Conservation (phyloP, 2,113 vertebrate species). For the Casuarius casuarius region DNA sequence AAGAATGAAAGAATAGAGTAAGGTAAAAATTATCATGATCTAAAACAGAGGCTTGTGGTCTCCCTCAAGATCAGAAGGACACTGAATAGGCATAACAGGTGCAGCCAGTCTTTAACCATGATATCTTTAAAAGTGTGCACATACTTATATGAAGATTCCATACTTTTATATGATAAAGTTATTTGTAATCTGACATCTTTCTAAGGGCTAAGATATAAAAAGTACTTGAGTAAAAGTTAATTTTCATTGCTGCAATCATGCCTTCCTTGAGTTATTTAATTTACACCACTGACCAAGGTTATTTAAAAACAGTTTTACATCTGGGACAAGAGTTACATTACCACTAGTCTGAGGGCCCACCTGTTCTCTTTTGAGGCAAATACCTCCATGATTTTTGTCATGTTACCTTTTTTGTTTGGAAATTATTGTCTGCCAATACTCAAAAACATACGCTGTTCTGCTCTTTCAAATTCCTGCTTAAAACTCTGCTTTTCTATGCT, state of each 20-base stretch:
- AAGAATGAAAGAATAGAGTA: background rate
- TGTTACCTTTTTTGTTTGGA: background rate
- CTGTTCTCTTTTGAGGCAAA: background rate
- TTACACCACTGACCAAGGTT: background rate
- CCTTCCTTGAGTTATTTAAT: background rate
- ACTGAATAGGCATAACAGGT: background rate
- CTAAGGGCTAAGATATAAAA: background rate
- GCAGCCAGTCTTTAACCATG: background rate
- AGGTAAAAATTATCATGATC: background rate
- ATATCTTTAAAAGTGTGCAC: background rate
- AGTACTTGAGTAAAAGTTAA: background rate
- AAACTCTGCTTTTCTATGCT: background rate
- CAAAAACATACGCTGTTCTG: background rate
- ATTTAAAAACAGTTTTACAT: background rate
- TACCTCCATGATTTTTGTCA: fast-evolving
- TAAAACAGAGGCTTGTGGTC: background rate
- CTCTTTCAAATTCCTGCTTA: background rate
- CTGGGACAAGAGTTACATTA: background rate
- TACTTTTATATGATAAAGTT: background rate
- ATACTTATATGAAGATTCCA: background rate
- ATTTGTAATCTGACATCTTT: background rate
- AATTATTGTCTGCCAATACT: background rate
- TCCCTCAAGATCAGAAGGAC: background rate
- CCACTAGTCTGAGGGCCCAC: background rate
- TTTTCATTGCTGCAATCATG: background rate